Percentiles rank a stretch among this genome's conserved stretches.
Evolutionary conservation across 2,797 vertebrate genomes (phyloP).

Genomic region (Myotis pilosus): DNA sequence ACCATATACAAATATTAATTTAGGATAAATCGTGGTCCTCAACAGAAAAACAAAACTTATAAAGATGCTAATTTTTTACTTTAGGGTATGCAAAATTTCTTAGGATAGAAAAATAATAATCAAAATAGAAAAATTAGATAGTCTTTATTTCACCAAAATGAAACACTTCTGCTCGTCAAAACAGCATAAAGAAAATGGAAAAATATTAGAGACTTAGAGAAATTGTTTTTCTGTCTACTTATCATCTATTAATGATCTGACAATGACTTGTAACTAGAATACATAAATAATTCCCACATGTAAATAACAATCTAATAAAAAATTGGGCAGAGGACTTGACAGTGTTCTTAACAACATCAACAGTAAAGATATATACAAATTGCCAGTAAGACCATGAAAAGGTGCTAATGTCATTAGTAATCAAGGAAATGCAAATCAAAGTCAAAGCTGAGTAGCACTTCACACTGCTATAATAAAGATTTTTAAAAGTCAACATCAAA

Average conservation of each 20-base stretch:
- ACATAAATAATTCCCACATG: not conserved
- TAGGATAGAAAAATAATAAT: not conserved
- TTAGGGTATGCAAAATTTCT: not conserved
- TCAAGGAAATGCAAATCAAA: not conserved
- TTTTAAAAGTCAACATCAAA: not conserved
- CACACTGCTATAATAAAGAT: not conserved
- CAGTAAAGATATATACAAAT: not conserved
- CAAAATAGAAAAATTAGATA: not conserved
- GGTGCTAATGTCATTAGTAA: not conserved
- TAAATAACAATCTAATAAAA: not conserved
- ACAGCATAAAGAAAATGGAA: not conserved
- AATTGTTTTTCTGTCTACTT: not conserved
- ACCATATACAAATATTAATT: not conserved
- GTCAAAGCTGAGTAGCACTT: not conserved
- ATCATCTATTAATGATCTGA: not conserved
- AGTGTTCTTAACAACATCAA: not conserved
- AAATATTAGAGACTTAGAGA: not conserved
- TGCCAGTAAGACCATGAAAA: not conserved
- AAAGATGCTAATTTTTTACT: not conserved
- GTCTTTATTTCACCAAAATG: not conserved
- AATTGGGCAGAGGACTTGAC: not conserved
- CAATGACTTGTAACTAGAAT: not conserved
- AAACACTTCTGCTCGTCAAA: not conserved
- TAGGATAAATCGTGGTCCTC: not conserved
- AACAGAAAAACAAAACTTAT: not conserved